Base-by-base conservation (phyloP, 2,888 invertebrate genomes). In the Leucophenga montana region DNA sequence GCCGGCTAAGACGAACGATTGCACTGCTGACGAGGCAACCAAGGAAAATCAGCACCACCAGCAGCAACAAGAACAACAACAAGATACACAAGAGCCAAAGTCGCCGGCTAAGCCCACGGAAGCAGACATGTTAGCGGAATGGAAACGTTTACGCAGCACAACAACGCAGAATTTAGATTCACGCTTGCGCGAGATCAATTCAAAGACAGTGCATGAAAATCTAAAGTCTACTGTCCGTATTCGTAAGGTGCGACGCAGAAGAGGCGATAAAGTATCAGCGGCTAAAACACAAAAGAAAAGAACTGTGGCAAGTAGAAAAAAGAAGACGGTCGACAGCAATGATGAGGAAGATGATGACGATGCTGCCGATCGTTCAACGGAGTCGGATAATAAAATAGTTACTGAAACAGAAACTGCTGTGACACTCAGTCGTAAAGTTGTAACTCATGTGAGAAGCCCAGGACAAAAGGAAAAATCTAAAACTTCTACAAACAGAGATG, bases 121-220 rank as follows among this genome's bases (percentile, higher is more conserved):
- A 33, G 6, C 54, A 11, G 65, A 1, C 22, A 27, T 50, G 33
- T 53, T 59, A 65, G 80, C 80, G 27, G 87, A 86, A 71, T 83
- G 85, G 83, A 78, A 84, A 9, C 75, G 80, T 31, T 80, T 85
- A 73, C 75, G 85, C 22, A 78, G 79, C n/a, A 75, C 78, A 27
- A 72, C 75, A 0, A 77, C 68, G 22, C 71, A 61, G 0, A 85
- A 88, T 46, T 79, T 87, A n/a, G 88, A 88, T 71, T 79, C 83
- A n/a, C 85, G 87, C 14, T 67, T 88, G 62, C 85, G 88, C 0
- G 86, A 85, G 68, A 79, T 86, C 8, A 87, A 85, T 73, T 80
- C 85, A 3, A 80, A 78, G 73, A 71, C 68, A 33, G 71, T 59
- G 46, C 20, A 48, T 22, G 72, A 54, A 44, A 74, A 16, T 13